Percentiles rank a stretch among this genome's conserved stretches.
phyloP scores from a whole-genome alignment of 2,797 vertebrate genomes.

The Odontamblyopus lacepedii region DNA sequence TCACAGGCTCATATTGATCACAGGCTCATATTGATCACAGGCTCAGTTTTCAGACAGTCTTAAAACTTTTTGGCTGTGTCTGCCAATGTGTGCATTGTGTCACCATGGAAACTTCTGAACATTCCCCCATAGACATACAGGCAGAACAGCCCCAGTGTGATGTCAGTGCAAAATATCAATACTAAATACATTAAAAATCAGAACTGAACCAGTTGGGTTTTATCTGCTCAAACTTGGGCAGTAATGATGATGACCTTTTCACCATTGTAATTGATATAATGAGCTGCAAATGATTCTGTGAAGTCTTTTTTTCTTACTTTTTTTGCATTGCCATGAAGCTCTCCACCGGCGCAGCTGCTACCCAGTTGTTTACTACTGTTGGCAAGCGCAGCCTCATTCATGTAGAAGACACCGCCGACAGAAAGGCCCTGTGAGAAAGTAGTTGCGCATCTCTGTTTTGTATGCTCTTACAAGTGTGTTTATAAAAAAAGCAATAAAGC shows the following conservation, averaged over 20 bases:
- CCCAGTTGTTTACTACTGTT: slow-evolving; percentile 68
- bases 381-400: slow-evolving; percentile 62
- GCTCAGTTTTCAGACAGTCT: too few relatives aligned
- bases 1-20: too few relatives aligned
- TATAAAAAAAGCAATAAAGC: slow-evolving; percentile 6
- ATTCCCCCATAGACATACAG: too few relatives aligned
- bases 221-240: slow-evolving; percentile 21
- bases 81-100: too few relatives aligned
- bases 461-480: slow-evolving; percentile 35
- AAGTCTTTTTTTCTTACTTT: slow-evolving; percentile 31
- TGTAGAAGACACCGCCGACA: slow-evolving; percentile 47
- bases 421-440: slow-evolving; percentile 37
- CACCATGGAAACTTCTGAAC: too few relatives aligned
- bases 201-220: not conserved
- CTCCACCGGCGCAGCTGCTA: slow-evolving; percentile 62
- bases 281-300: slow-evolving; percentile 33
- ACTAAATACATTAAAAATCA: not conserved
- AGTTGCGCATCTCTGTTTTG: slow-evolving; percentile 41
- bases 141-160: too few relatives aligned
- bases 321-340: slow-evolving; percentile 23
- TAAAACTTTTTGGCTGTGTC: too few relatives aligned
- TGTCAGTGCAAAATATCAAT: too few relatives aligned
- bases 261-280: slow-evolving; percentile 34
- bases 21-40: too few relatives aligned
- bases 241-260: slow-evolving; percentile 21